Conservation (phyloP, 2,113 vertebrate genomes). For the Hemiprocne comata region DNA sequence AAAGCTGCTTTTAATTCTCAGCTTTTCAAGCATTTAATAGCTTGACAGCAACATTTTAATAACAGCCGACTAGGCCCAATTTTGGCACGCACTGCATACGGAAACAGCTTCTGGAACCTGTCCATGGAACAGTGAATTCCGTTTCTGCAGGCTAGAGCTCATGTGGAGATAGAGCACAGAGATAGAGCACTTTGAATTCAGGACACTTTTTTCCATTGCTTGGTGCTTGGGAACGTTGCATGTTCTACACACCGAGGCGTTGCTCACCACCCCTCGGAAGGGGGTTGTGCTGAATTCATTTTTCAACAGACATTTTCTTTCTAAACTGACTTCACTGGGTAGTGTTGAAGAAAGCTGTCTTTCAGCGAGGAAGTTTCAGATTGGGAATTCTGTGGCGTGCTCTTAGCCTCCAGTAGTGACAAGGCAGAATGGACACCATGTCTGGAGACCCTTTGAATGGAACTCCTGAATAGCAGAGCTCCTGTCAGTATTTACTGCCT, state of each 20-base stretch:
- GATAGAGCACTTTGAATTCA: conserved; percentile 48
- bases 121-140: conserved; percentile 58
- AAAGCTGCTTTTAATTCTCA: conserved; percentile 69
- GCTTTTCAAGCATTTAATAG: conserved; percentile 71
- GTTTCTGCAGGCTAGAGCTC: conserved; percentile 63
- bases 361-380: not conserved
- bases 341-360: not conserved
- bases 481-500: not conserved
- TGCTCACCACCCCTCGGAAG: not conserved
- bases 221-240: not conserved
- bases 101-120: conserved; percentile 67
- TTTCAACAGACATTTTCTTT: not conserved
- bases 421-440: not conserved
- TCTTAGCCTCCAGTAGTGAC: not conserved
- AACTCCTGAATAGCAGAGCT: not conserved
- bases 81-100: conserved; percentile 59
- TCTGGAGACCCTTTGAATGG: not conserved
- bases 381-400: not conserved
- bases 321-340: not conserved
- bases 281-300: not conserved
- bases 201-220: not conserved
- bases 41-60: conserved; percentile 74
- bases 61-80: conserved; percentile 64
- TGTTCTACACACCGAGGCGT: accelerated
- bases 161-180: not conserved